Evolutionary conservation across 1,140 invertebrate species (phyloP).

Genomic region (Hylaeus volcanicus): DNA sequence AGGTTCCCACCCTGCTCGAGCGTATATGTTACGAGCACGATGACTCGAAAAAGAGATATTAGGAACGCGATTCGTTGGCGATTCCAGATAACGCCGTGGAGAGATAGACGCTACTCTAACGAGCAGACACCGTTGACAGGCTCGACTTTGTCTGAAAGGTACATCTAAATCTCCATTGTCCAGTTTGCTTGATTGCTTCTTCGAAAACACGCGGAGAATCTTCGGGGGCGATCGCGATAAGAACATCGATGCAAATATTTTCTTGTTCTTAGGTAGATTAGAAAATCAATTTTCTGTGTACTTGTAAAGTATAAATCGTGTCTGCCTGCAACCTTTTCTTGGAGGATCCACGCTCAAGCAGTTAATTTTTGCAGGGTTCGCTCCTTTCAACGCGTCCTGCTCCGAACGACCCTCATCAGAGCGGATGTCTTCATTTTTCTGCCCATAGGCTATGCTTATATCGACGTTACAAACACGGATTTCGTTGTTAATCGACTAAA

Average conservation of each 20-base stretch:
- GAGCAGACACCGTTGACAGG: slow-evolving; percentile 26
- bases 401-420: slow-evolving; percentile 22
- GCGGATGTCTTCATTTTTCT: slow-evolving; percentile 54
- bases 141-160: neutral
- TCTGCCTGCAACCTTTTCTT: too few species aligned
- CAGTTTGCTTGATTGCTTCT: neutral
- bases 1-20: slow-evolving; percentile 8
- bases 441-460: slow-evolving; percentile 22
- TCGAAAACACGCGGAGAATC: too few species aligned
- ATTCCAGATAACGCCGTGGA: slow-evolving; percentile 28
- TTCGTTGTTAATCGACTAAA: slow-evolving; percentile 5
- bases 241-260: too few species aligned
- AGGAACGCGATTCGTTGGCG: slow-evolving; percentile 10
- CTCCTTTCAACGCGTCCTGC: slow-evolving; percentile 17
- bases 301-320: too few species aligned
- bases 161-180: neutral
- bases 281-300: too few species aligned
- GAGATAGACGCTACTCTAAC: slow-evolving; percentile 3
- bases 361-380: slow-evolving; percentile 26
- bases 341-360: neutral
- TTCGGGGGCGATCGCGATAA: too few species aligned
- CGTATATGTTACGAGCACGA: slow-evolving; percentile 23
- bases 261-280: too few species aligned
- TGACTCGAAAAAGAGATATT: slow-evolving; percentile 36
- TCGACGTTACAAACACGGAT: slow-evolving; percentile 24